Evolutionary conservation across 2,113 vertebrate species (phyloP), one percentile per base, ranked within the genome.

Genomic region (Elaphurus davidianus): DNA sequence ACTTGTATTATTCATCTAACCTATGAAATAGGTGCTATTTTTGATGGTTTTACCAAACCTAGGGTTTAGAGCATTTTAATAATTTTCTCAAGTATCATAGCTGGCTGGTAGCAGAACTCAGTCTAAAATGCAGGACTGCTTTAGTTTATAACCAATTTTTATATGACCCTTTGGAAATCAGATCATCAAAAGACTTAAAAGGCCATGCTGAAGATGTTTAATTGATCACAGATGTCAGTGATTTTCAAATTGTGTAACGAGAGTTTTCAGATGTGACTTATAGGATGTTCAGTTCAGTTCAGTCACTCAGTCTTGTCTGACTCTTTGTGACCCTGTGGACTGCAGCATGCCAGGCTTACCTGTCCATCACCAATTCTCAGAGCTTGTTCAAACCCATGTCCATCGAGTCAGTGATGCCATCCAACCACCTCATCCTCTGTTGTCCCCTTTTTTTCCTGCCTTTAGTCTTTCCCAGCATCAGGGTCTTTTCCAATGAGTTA

Each of bases 181-280:
- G 16, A 79, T 59, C 16, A 36, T 94, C 33, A 64, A 36, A 96
- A 83, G 81, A 89, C 30, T 87, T 94, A 36, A 86, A 83, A 40
- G 55, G 27, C 62, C 71, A 55, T 94, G 43, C 25, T 62, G 19
- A 83, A 90, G 36, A 62, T 55, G 36, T 96, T 92, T 78, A 88
- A 57, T 91, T 97, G 59, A 93, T 81, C 5, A 45, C 83, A 33
- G 52, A 93, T 96, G 45, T n/a, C 25, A 47, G 15, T 91, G 60
- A 36, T 89, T 97, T 93, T 96, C 95, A 93, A 40, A 45, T 15
- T 90, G 43, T 59, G 5, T 86, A 86, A 33, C 28, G 76, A 59
- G 78, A 87, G 40, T 92, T 97, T 96, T 78, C 50, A 91, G 59
- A 45, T 97, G 55, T 94, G 54, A 86, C 47, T 89, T 15, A 94